phyloP scores from a whole-genome alignment of 1,140 invertebrate genomes.

The Bathynomus jamesi region DNA sequence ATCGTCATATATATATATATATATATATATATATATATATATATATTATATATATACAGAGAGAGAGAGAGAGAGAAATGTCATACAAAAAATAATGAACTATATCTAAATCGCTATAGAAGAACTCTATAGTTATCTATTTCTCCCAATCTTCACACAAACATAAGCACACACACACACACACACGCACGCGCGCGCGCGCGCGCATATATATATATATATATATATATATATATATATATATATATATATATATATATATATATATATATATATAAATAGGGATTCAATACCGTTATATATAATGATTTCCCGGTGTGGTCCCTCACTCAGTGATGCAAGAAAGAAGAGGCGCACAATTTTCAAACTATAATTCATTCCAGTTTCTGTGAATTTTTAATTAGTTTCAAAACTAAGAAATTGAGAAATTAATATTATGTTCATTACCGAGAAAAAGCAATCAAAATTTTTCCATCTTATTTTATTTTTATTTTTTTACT shows the following conservation, averaged over 20 bases:
- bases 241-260: background rate
- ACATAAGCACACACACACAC: too few relatives aligned
- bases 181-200: too few relatives aligned
- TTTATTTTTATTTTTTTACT: conserved; percentile 15
- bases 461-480: conserved; percentile 24
- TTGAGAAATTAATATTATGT: conserved; percentile 36
- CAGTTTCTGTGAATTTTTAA: conserved; percentile 30
- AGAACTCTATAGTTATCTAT: too few relatives aligned
- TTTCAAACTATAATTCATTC: conserved; percentile 35
- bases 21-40: background rate
- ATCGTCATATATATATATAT: background rate
- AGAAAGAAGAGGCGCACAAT: conserved; percentile 30
- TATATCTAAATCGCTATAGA: too few relatives aligned
- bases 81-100: too few relatives aligned
- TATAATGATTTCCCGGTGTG: too few relatives aligned
- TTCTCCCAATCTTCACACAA: too few relatives aligned
- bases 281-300: background rate
- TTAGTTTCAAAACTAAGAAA: conserved; percentile 32
- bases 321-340: conserved; percentile 26
- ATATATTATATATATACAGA: background rate
- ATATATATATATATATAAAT: background rate
- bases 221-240: background rate
- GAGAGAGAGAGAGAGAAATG: too few relatives aligned
- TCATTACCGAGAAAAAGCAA: conserved; percentile 35
- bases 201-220: too few relatives aligned